Conservation (phyloP, 2,888 invertebrate species). For the Tipula unca region DNA sequence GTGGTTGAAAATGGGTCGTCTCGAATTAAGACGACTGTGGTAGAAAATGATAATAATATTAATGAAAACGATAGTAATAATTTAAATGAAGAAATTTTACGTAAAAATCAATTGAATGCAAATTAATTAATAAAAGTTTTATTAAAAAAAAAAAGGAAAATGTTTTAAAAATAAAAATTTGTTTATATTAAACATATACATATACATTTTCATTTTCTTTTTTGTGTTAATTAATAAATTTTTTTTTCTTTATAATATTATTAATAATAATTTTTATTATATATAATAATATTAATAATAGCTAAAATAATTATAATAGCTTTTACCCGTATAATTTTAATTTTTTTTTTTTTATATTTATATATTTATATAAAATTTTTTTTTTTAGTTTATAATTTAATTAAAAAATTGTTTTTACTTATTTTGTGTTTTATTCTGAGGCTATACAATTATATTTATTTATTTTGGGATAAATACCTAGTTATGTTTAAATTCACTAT, state of each 20-base stretch:
- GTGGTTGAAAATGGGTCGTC: no score
- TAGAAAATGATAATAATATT: slow-evolving; percentile 25
- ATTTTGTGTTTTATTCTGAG: not conserved
- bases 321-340: slow-evolving; percentile 20
- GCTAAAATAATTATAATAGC: slow-evolving; percentile 18
- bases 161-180: not conserved
- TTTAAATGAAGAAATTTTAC: slow-evolving; percentile 20
- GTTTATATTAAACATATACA: slow-evolving; percentile 19
- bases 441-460: slow-evolving; percentile 19
- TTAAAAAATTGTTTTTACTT: not conserved
- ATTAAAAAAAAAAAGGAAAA: not conserved
- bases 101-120: slow-evolving; percentile 9
- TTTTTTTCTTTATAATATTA: not conserved
- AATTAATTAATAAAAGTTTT: not conserved
- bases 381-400: not conserved
- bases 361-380: slow-evolving; percentile 2
- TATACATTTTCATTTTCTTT: slow-evolving; percentile 2
- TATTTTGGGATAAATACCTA: slow-evolving; percentile 16
- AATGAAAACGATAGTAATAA: slow-evolving; percentile 27
- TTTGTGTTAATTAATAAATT: slow-evolving; percentile 1
- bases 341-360: slow-evolving; percentile 15
- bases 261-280: slow-evolving; percentile 8
- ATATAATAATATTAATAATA: slow-evolving; percentile 16
- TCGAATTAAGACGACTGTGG: not conserved
- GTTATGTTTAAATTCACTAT: slow-evolving; percentile 9